Base-by-base conservation (phyloP, 2,797 vertebrate species). In the Fistularia commersonii region DNA sequence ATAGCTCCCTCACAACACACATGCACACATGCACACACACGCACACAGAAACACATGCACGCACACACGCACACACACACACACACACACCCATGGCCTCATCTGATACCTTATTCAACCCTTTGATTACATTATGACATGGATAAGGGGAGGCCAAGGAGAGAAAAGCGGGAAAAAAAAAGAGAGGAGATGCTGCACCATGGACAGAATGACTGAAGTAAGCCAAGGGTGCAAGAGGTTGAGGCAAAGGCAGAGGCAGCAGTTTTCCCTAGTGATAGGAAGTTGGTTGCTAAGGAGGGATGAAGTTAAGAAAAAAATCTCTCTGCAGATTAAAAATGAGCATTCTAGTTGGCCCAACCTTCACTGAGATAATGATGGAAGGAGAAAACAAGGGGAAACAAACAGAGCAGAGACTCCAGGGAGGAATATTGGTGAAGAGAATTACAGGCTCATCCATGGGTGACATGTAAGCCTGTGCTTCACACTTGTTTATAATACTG, bases 391-490 rank as follows among this genome's bases (percentile, higher is more conserved):
- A 32, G 13, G 11, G 3, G 76, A 69, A 68, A 9, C 38, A 49
- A 66, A 61, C 51, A 54, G 51, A 43, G 75, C 55, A 3, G 38
- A 49, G 75, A 77, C 77, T 83, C 73, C 47, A 36, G 68, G 75
- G 76, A 65, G 75, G 66, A 69, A 77, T 68, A 79, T 71, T 81
- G 74, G 72, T 47, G 5, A 61, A 54, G 69, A 65, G 78, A 82
- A 81, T 85, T 82, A 83, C 74, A 76, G 71, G 73, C 81, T 86
- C 83, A 83, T 86, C 76, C 79, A 77, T 77, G 85, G 79, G 77
- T 85, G 74, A 84, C 81, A 65, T 84, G 82, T 87, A 85, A 84
- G 78, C 78, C 73, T 53, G 63, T 41, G 71, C 73, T 14, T 36
- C 64, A 60, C 77, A 69, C 76, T 85, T 84, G 82, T 88, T 84